Conservation (phyloP, 1,140 invertebrate species). For the Trigoniulus corallinus region DNA sequence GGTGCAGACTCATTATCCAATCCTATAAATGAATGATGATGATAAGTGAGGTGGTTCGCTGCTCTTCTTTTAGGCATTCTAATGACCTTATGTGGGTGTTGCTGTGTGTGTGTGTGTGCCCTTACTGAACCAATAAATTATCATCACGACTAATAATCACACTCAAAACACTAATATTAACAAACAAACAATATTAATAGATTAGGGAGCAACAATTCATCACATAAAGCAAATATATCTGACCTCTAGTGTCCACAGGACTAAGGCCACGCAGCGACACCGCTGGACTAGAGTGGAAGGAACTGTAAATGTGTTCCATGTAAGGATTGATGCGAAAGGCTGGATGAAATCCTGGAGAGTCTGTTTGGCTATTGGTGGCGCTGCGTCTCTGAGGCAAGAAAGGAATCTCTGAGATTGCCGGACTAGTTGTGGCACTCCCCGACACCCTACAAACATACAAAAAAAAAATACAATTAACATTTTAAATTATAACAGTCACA, state of each 20-base stretch:
- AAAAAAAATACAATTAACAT: constrained; percentile 7
- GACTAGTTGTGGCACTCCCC: constrained; percentile 17
- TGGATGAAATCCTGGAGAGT: constrained; percentile 30
- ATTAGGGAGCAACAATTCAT: too few relatives aligned
- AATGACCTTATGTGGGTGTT: too few relatives aligned
- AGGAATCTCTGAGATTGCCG: constrained; percentile 25
- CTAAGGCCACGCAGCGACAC: constrained; percentile 29
- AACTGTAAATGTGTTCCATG: constrained; percentile 46
- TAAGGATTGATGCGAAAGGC: constrained; percentile 46
- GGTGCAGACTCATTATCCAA: too few relatives aligned
- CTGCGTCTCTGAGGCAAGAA: constrained; percentile 25
- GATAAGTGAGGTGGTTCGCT: too few relatives aligned
- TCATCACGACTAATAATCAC: too few relatives aligned
- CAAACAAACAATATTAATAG: too few relatives aligned
- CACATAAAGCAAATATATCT: too few relatives aligned
- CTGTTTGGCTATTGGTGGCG: constrained; percentile 23
- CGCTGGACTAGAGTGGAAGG: constrained; percentile 35
- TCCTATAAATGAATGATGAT: too few relatives aligned
- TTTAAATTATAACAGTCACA: constrained; percentile 4
- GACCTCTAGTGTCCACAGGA: constrained; percentile 26
- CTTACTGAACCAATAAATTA: too few relatives aligned
- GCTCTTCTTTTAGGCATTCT: too few relatives aligned
- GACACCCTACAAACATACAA: constrained; percentile 19
- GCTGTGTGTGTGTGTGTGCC: too few relatives aligned
- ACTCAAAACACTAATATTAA: too few relatives aligned